phyloP scores from a whole-genome alignment of 2,888 invertebrate species.

The Scaptomyza flava region DNA sequence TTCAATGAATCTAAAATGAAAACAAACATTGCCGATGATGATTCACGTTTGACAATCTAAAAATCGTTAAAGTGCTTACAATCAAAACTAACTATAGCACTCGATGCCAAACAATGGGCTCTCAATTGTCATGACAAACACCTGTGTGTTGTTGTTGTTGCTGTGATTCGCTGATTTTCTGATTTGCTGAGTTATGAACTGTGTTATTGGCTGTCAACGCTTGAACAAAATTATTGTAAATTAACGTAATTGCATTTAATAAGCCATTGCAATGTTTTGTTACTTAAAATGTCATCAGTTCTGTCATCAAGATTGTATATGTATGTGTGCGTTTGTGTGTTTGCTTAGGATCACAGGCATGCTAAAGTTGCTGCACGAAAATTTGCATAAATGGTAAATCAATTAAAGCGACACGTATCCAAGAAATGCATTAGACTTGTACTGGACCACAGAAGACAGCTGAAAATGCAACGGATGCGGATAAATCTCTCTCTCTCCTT shows the following conservation, averaged over 20 bases:
- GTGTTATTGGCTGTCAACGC: slow-evolving; percentile 63
- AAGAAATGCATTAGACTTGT: slow-evolving; percentile 73
- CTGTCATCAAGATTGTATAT: slow-evolving; percentile 31
- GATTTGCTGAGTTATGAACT: slow-evolving; percentile 52
- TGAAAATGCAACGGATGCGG: slow-evolving; percentile 19
- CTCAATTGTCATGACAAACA: slow-evolving; percentile 48
- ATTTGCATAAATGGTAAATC: slow-evolving; percentile 78
- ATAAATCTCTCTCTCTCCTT: neutral
- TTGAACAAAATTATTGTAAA: slow-evolving; percentile 65
- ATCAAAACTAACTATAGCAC: slow-evolving; percentile 35
- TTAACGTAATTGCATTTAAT: slow-evolving; percentile 77
- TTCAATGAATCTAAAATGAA: slow-evolving; percentile 31
- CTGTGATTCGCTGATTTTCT: slow-evolving; percentile 15
- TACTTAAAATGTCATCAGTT: slow-evolving; percentile 57
- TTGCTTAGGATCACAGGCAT: slow-evolving; percentile 8
- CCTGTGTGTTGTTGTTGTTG: slow-evolving; percentile 18
- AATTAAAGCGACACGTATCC: slow-evolving; percentile 74
- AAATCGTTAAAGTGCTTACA: slow-evolving; percentile 20
- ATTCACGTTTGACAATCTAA: slow-evolving; percentile 49
- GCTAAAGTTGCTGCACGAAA: slow-evolving; percentile 37
- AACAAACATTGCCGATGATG: slow-evolving; percentile 17
- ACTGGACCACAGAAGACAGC: slow-evolving; percentile 20
- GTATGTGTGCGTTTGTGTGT: neutral
- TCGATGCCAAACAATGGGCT: slow-evolving; percentile 44
- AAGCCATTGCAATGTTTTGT: slow-evolving; percentile 45